Conservation (phyloP, 1,140 invertebrate genomes). For the Drosophila funebris region DNA sequence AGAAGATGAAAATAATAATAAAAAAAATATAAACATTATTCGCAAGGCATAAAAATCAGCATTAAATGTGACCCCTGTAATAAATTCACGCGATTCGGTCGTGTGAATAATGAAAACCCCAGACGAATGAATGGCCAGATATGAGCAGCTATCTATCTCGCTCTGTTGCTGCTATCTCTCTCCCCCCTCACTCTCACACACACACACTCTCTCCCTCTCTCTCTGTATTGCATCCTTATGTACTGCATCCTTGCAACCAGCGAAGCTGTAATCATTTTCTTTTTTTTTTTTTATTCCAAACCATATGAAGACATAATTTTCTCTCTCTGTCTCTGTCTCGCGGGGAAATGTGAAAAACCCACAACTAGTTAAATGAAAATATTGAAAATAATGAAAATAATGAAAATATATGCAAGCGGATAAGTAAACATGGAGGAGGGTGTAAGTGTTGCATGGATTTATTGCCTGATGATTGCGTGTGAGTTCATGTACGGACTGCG, state of each 20-base stretch:
- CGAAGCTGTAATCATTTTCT: constrained; percentile 23
- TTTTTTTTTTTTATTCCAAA: background rate
- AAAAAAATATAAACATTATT: constrained; percentile 40
- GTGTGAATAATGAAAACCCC: constrained; percentile 51
- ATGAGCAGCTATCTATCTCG: constrained; percentile 7
- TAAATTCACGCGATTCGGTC: constrained; percentile 54
- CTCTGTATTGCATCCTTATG: background rate
- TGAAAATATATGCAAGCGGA: constrained; percentile 24
- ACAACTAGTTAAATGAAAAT: constrained; percentile 59
- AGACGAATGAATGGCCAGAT: constrained; percentile 41
- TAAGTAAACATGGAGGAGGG: background rate
- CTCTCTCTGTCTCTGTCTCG: background rate
- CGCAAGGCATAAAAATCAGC: constrained; percentile 55
- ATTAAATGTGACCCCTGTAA: constrained; percentile 48
- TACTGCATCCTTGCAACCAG: constrained; percentile 27
- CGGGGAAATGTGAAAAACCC: constrained; percentile 16
- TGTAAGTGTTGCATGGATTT: background rate
- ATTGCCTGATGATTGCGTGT: constrained; percentile 3
- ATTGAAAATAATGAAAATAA: constrained; percentile 54
- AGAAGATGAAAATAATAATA: constrained; percentile 15
- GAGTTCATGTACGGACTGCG: constrained; percentile 1
- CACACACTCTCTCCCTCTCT: background rate
- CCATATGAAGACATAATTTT: constrained; percentile 49
- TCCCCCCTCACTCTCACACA: no score
- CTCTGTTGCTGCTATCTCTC: background rate